These are phyloP conservation scores for Micropoecilia bifurca DNA, from an alignment of 2,797 vertebrate species.

Conservation along the genomic window DNA sequence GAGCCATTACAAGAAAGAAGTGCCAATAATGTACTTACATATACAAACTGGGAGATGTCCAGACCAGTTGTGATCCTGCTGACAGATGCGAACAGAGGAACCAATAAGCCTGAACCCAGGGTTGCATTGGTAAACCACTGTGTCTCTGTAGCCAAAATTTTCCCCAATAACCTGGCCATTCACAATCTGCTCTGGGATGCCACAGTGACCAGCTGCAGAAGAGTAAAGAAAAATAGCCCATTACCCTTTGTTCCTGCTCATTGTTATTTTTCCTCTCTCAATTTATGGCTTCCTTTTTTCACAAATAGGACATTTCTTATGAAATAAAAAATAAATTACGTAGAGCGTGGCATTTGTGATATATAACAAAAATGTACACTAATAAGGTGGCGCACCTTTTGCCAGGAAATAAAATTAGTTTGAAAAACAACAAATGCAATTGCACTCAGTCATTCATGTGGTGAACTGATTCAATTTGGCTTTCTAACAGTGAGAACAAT, in stretches of 20 bases:
- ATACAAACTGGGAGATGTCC: slow-evolving; percentile 95
- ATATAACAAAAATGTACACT: neutral
- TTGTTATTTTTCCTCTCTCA: neutral
- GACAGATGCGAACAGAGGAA: slow-evolving; percentile 96
- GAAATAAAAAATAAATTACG: neutral
- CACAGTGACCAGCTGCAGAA: slow-evolving; percentile 92
- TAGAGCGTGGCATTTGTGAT: neutral
- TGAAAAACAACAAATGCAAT: slow-evolving; percentile 5
- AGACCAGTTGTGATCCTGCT: slow-evolving; percentile 98
- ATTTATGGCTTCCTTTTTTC: neutral
- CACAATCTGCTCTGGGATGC: slow-evolving; percentile 93
- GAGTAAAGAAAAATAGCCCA: neutral
- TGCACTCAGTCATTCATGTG: slow-evolving; percentile 15
- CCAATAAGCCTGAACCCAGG: slow-evolving; percentile 96
- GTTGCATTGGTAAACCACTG: slow-evolving; percentile 97
- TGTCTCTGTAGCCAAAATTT: slow-evolving; percentile 97
- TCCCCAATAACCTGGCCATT: slow-evolving; percentile 98
- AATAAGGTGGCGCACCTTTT: slow-evolving; percentile 6
- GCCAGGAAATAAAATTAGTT: neutral
- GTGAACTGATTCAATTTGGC: slow-evolving; percentile 15
- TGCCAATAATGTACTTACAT: slow-evolving; percentile 84
- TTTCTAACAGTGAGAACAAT: slow-evolving; percentile 23
- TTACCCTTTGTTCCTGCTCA: neutral
- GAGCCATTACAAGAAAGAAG: neutral
- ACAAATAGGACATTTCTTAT: neutral